A percentile compares a stretch with the other conserved stretches of the same genome.
Evolutionary conservation across 1,140 invertebrate genomes (phyloP).

Genomic region (Eufriesea mexicana): DNA sequence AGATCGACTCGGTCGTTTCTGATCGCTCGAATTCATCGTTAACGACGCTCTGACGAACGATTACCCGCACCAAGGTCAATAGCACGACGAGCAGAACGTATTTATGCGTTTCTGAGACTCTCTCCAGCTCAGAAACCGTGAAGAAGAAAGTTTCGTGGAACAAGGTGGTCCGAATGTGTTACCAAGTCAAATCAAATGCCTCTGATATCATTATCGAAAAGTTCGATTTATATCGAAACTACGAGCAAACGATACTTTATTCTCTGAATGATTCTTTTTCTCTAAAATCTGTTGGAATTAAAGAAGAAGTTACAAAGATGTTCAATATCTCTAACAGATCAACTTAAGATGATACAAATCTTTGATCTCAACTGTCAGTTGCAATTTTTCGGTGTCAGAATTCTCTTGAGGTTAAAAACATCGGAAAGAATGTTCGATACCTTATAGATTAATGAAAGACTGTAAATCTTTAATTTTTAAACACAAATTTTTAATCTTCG

Average conservation of each 20-base stretch:
- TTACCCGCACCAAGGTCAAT: slow-evolving; percentile 5
- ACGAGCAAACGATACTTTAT: neutral
- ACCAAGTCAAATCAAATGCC: neutral
- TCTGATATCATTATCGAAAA: neutral
- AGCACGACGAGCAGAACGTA: neutral
- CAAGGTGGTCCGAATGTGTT: neutral
- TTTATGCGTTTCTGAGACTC: slow-evolving; percentile 31
- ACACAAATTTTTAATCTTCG: too few species aligned
- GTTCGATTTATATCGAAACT: neutral
- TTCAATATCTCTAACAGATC: too few species aligned
- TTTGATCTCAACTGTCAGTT: too few species aligned
- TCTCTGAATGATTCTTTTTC: too few species aligned
- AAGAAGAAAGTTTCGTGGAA: slow-evolving; percentile 55
- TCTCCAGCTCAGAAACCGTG: slow-evolving; percentile 61
- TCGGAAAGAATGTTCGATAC: too few species aligned
- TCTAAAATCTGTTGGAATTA: too few species aligned
- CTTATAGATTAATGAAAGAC: too few species aligned
- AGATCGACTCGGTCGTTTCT: neutral
- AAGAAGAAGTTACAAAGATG: too few species aligned
- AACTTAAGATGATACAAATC: too few species aligned
- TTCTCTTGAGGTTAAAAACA: too few species aligned
- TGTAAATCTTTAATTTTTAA: too few species aligned
- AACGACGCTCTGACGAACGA: neutral
- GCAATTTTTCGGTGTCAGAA: too few species aligned
- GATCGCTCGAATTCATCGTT: neutral